Percentiles rank a stretch among this genome's conserved stretches.
phyloP scores from a whole-genome alignment of 2,113 vertebrate genomes.

The Lathamus discolor region DNA sequence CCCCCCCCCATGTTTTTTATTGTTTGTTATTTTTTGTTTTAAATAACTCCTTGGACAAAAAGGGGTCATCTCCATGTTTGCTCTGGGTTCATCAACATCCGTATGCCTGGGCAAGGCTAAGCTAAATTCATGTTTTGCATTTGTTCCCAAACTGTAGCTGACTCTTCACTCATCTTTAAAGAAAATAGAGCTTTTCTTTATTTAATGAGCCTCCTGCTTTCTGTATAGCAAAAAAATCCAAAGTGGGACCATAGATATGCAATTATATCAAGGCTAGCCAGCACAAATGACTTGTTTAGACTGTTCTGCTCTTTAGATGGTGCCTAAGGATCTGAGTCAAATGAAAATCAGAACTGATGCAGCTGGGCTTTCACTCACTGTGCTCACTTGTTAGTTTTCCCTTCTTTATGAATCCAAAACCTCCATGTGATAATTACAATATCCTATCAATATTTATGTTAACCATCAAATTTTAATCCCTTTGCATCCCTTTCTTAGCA shows the following conservation, averaged over 20 bases:
- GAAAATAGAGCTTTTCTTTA: neutral
- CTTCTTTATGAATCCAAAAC: neutral
- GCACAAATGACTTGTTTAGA: neutral
- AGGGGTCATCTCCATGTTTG: neutral
- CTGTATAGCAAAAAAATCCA: neutral
- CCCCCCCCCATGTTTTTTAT: neutral
- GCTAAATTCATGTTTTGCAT: neutral
- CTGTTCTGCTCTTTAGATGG: neutral
- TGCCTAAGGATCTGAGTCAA: neutral
- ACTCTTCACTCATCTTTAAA: neutral
- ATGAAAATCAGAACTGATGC: neutral
- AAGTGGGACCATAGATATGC: neutral
- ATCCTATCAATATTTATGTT: neutral
- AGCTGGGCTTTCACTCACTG: neutral
- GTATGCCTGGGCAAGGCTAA: fast-evolving
- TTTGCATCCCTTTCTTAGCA: neutral
- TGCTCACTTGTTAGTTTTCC: neutral
- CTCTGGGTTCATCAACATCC: neutral
- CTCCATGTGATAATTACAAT: neutral
- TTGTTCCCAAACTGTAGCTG: neutral
- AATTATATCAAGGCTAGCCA: neutral
- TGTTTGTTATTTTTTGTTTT: neutral
- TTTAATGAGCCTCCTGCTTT: neutral
- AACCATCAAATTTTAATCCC: neutral
- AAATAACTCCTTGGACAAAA: neutral